A percentile compares a stretch with the other conserved stretches of the same genome.
These are phyloP conservation scores for Cephalopholis sonnerati DNA, from an alignment of 2,113 vertebrate species.

Conservation along the genomic window DNA sequence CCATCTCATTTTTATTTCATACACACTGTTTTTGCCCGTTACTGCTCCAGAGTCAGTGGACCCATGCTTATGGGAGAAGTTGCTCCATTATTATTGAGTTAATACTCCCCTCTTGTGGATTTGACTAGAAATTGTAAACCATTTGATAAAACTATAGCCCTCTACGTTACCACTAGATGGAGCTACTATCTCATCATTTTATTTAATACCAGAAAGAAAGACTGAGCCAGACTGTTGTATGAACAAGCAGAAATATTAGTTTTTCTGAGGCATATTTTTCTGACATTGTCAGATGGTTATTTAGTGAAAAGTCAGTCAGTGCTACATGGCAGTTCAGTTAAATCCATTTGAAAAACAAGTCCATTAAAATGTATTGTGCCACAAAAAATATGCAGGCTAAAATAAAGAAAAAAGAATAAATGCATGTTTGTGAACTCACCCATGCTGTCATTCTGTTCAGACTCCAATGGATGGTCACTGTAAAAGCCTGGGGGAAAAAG, in stretches of 20 bases:
- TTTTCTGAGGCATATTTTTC: neutral
- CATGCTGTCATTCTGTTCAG: constrained; percentile 77
- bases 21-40: neutral
- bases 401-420: neutral
- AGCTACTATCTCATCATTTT: constrained; percentile 8
- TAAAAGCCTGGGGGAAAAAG: constrained; percentile 83
- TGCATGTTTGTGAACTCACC: constrained; percentile 70
- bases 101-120: constrained; percentile 73
- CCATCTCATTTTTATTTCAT: neutral
- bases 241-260: neutral
- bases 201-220: neutral
- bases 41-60: neutral
- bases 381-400: neutral
- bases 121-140: neutral
- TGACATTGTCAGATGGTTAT: neutral
- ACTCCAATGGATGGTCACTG: constrained; percentile 82
- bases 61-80: rapidly evolving
- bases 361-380: neutral
- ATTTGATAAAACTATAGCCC: neutral
- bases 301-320: neutral
- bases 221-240: neutral
- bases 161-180: constrained; percentile 57
- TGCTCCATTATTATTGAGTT: neutral
- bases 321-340: no score
- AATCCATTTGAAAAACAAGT: no score